A percentile compares a stretch with the other conserved stretches of the same genome.
Evolutionary conservation across 2,888 invertebrate genomes (phyloP).

Genomic region (Pterostichus madidus): DNA sequence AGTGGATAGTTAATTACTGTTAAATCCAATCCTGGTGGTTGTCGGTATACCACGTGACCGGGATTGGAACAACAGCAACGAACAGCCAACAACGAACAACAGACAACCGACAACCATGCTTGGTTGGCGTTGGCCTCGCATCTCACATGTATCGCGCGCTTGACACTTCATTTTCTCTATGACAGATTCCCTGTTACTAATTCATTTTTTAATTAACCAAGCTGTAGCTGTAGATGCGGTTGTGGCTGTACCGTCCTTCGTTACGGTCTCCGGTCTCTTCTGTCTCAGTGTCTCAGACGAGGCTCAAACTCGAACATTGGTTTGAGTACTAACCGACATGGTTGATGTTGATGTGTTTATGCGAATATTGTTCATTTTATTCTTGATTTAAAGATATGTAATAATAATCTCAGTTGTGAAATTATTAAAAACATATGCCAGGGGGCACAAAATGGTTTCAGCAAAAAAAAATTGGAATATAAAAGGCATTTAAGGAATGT

Average conservation of each 20-base stretch:
- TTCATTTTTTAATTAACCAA: conserved; percentile 77
- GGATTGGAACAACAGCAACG: conserved; percentile 21
- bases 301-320: background rate
- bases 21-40: background rate
- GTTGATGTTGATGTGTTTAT: background rate
- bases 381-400: too few relatives aligned
- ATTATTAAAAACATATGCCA: too few relatives aligned
- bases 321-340: background rate
- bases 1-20: background rate
- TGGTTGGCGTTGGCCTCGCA: conserved; percentile 17
- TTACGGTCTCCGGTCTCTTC: conserved; percentile 12
- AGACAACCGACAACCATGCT: conserved; percentile 15
- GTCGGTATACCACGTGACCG: conserved; percentile 17
- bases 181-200: conserved; percentile 77
- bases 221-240: conserved; percentile 37
- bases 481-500: too few relatives aligned
- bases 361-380: conserved; percentile 5
- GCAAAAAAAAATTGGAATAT: too few relatives aligned
- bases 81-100: too few relatives aligned
- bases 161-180: conserved; percentile 77
- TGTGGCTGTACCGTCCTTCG: conserved; percentile 47
- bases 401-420: too few relatives aligned
- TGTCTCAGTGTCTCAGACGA: background rate
- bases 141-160: conserved; percentile 73
- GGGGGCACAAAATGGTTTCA: too few relatives aligned